phyloP scores from a whole-genome alignment of 2,797 vertebrate species.

The Nyctibius grandis region DNA sequence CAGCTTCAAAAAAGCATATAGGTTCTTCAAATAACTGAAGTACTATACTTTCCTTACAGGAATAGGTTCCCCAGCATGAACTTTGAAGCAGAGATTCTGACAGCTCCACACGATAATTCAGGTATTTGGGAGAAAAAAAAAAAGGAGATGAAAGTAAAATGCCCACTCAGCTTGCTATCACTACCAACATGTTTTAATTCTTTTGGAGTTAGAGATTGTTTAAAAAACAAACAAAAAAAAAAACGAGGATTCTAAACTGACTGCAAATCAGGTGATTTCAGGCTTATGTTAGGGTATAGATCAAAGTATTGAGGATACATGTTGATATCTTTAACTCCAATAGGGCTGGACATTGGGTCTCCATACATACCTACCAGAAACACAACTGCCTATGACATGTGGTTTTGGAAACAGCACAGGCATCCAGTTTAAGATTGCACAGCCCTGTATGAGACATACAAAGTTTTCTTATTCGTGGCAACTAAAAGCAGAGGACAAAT shows the following conservation, averaged over 20 bases:
- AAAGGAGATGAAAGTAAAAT: neutral
- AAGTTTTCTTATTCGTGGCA: neutral
- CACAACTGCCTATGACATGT: neutral
- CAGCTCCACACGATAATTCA: slow-evolving; percentile 55
- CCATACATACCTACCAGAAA: neutral
- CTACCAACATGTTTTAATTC: neutral
- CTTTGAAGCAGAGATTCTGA: slow-evolving; percentile 64
- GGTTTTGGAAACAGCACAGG: neutral
- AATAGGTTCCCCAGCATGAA: slow-evolving; percentile 55
- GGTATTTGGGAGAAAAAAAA: slow-evolving; percentile 27
- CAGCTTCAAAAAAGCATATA: neutral
- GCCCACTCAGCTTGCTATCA: neutral
- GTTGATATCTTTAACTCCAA: neutral
- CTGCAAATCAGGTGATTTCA: neutral
- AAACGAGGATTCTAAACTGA: neutral
- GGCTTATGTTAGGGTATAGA: neutral
- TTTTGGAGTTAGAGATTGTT: neutral
- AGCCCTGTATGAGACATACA: neutral
- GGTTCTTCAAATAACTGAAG: slow-evolving; percentile 52
- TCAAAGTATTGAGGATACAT: neutral
- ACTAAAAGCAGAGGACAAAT: neutral
- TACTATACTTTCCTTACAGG: slow-evolving; percentile 55
- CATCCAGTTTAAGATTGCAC: neutral
- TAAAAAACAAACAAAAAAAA: neutral
- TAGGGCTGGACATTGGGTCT: neutral